phyloP scores from a whole-genome alignment of 2,797 vertebrate species.

The Amblyopsis hoosieri region DNA sequence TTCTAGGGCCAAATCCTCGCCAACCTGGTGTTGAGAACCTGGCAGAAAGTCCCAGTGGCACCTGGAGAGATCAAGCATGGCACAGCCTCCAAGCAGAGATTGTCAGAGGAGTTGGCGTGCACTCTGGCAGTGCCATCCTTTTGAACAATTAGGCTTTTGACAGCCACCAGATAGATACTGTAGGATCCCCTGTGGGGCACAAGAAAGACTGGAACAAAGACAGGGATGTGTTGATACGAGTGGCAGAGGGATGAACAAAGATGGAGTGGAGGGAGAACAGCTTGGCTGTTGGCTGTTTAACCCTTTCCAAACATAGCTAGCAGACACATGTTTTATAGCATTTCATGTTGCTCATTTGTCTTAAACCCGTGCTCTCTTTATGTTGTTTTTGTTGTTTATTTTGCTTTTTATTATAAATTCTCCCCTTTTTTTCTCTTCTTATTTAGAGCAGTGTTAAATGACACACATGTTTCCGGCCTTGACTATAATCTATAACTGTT shows the following conservation, averaged over 20 bases:
- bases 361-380: too few species aligned
- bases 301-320: too few species aligned
- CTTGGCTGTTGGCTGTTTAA: too few species aligned
- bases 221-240: neutral
- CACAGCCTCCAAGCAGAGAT: constrained; percentile 42
- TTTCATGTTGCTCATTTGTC: too few species aligned
- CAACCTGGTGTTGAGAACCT: constrained; percentile 59
- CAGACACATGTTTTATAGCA: too few species aligned
- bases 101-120: constrained; percentile 39
- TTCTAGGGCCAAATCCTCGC: constrained; percentile 40
- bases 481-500: too few species aligned
- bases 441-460: too few species aligned
- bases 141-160: constrained; percentile 66
- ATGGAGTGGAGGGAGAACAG: too few species aligned
- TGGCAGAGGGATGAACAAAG: neutral
- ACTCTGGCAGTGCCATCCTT: constrained; percentile 35
- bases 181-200: constrained; percentile 30
- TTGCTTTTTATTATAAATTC: too few species aligned
- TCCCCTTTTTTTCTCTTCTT: too few species aligned
- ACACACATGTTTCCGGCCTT: too few species aligned
- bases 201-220: neutral
- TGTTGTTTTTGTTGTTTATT: too few species aligned
- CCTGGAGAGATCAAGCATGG: constrained; percentile 59
- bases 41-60: constrained; percentile 53
- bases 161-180: constrained; percentile 43